phyloP scores from a whole-genome alignment of 2,113 vertebrate species.

The Pandion haliaetus region DNA sequence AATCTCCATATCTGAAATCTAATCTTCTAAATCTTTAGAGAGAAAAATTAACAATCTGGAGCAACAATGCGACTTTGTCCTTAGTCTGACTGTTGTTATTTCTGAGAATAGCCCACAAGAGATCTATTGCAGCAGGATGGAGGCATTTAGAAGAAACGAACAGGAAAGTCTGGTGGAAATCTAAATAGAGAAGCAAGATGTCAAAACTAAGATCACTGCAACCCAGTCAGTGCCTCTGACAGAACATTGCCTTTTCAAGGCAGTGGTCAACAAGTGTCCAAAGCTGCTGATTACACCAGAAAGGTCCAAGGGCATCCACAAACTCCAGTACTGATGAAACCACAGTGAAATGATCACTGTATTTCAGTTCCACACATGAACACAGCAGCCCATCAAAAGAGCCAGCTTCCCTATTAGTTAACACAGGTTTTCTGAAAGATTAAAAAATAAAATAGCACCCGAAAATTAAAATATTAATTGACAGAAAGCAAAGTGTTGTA shows the following conservation, averaged over 20 bases:
- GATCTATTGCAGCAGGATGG: background rate
- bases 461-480: background rate
- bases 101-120: background rate
- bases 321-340: background rate
- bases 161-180: background rate
- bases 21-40: background rate
- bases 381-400: rapidly evolving
- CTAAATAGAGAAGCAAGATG: background rate
- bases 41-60: background rate
- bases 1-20: background rate
- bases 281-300: background rate
- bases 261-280: background rate
- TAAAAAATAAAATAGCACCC: background rate
- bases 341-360: background rate
- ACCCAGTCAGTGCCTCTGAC: background rate
- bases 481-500: background rate
- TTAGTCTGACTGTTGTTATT: background rate
- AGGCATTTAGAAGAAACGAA: background rate
- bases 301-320: background rate
- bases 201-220: background rate
- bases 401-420: background rate
- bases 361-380: background rate
- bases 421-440: background rate
- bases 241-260: background rate
- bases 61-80: background rate